Base-by-base conservation (phyloP, 2,113 vertebrate species). In the Numenius arquata region DNA sequence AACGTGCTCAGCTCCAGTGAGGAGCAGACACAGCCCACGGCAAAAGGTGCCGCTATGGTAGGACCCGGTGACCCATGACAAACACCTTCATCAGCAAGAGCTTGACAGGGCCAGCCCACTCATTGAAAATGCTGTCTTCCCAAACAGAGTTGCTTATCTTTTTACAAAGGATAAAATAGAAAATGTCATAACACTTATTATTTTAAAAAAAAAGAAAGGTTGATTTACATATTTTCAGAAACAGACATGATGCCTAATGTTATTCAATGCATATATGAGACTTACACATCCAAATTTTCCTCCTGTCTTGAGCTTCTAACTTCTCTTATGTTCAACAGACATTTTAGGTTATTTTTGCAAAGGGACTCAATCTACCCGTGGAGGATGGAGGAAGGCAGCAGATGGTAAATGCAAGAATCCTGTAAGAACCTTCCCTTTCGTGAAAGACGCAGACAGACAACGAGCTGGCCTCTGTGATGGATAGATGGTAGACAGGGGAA, bases 81-180 rank as follows among this genome's bases (percentile, higher is more conserved):
- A 85, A 74, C 8, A 3, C 81, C 59, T 7, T 75, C 86, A 93
- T 67, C 45, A 61, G 73, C 71, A 48, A 55, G 78, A 73, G n/a
- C 36, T 91, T 88, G 82, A 74, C 91, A 81, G 34, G 56, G 19
- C n/a, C 56, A 68, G 20, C 55, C 32, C 5, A 2, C 16, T 88
- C 41, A 66, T 20, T 89, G 90, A 92, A 96, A 96, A 96, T 63
- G 43, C 55, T 95, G 97, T 96, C 94, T 96, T 97, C 88, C 73
- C 87, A 95, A 77, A 66, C 25, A 85, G 70, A 82, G 68, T 34
- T 95, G 43, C 67, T 95, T 88, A 73, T 65, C 88, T 96, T 88
- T 97, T 96, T 91, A 95, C 77, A 95, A 96, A 48, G 58, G 40
- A 43, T 81, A 94, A 93, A 96, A 90, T 58, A 84, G 29, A 53